A percentile compares a stretch with the other conserved stretches of the same genome.
Conservation (phyloP, 2,888 invertebrate species). For the Antitype chi region DNA sequence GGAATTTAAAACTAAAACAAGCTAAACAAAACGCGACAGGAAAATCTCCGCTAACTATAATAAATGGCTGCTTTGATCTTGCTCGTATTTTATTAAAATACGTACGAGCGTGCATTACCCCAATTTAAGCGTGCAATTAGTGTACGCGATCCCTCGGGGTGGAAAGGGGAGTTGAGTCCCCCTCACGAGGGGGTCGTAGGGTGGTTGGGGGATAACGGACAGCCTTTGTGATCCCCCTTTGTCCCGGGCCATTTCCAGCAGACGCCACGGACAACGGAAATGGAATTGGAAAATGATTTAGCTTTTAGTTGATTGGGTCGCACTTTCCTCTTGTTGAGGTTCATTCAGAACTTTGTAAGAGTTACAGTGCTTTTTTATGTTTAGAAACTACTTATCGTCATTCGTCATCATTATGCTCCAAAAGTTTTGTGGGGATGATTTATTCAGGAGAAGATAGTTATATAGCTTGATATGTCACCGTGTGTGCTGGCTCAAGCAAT, state of each 20-base stretch:
- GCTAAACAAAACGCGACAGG: slow-evolving; percentile 70
- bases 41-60: slow-evolving; percentile 85
- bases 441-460: slow-evolving; percentile 3
- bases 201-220: slow-evolving; percentile 73
- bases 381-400: slow-evolving; percentile 31
- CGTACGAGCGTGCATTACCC: slow-evolving; percentile 87
- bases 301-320: slow-evolving; percentile 88
- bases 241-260: slow-evolving; percentile 81
- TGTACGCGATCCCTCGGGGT: slow-evolving; percentile 76
- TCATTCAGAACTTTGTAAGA: slow-evolving; percentile 25
- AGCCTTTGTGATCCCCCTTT: slow-evolving; percentile 84
- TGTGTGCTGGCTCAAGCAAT: not conserved
- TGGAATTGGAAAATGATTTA: slow-evolving; percentile 89
- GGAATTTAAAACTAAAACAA: slow-evolving; percentile 51
- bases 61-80: slow-evolving; percentile 86
- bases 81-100: slow-evolving; percentile 88
- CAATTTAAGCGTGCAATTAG: slow-evolving; percentile 89
- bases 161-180: slow-evolving; percentile 67
- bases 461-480: no score
- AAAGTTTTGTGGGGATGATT: slow-evolving; percentile 21
- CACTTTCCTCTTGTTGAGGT: slow-evolving; percentile 61
- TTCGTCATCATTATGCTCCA: slow-evolving; percentile 51
- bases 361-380: slow-evolving; percentile 41
- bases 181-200: slow-evolving; percentile 61
- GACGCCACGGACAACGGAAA: slow-evolving; percentile 82